Base-by-base conservation (phyloP, 2,888 invertebrate species). In the Lasioglossum zephyrum region DNA sequence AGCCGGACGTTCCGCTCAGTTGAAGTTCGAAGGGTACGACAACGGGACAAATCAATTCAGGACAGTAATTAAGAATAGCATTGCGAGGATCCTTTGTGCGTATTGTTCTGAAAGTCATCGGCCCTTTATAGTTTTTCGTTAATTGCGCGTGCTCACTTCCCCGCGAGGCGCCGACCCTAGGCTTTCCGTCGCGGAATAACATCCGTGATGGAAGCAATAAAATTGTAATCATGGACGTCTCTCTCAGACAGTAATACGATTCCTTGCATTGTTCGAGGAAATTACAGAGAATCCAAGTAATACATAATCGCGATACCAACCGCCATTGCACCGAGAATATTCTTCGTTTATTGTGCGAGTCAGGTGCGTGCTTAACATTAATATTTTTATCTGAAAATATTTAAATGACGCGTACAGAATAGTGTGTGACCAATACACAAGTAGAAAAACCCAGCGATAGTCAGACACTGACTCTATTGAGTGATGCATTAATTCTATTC, bases 61-160 rank as follows among this genome's bases (percentile, higher is more conserved):
- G 39, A 73, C 18, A 41, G 74, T 75, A 84, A 78, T 81, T 57
- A 85, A 75, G 57, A 57, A 84, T 26, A n/a, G 44, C 18, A 53
- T 36, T 39, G 44, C 53, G 53, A 44, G 26, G 0, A 36, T 44
- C 26, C 57, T 76, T 73, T 73, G 57, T n/a, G 44, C 47, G 57
- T 47, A 41, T 13, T 41, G 57, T 16, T 57, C 47, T 5, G 39
- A 18, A 60, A 36, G 18, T 49, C 53, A 26, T 82, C n/a, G 57
- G 69, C 53, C 26, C 13, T 39, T 79, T 53, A 26, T 26, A 70
- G n/a, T 31, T 73, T 57, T 73, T 66, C 22, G 31, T 83, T 72
- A 63, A 81, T 75, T 72, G 60, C 39, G 60, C 31, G 70, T 36
- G n/a, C 57, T n/a, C 22, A 11, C 69, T 63, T 39, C 26, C 31